Evolutionary conservation across 2,113 vertebrate species (phyloP), one percentile per base, ranked within the genome.

Genomic region (Albula glossodonta): DNA sequence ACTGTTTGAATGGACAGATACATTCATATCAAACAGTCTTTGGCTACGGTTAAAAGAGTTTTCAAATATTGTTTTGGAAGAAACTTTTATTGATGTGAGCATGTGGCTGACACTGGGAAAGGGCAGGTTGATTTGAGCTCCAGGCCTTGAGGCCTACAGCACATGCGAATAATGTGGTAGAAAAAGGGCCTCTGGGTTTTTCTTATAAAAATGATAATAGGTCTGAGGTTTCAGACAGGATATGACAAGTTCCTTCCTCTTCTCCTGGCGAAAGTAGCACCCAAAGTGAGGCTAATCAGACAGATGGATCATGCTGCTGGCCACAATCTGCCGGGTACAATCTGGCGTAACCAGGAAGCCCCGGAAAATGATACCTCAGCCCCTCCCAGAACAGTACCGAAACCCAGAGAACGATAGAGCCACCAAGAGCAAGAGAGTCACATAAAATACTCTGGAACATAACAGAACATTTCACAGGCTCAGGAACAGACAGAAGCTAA

Each of bases 201-300:
- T 88, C 91, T 88, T 77, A 83, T 87, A 85, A 90, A 90, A 87
- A 84, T 86, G 88, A 91, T 77, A 80, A 90, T 0, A 87, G 60
- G 90, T 87, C 89, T 89, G 52, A 91, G 89, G 90, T 88, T 87
- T 88, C 82, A 88, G 84, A 86, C 85, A 84, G 90, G 87, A 89
- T 90, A 90, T 48, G 89, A 82, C 53, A 15, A 86, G 89, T 87
- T 91, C 93, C 4, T 86, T 82, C 53, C 85, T 81, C 60, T 51
- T 86, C 41, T 84, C 81, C 84, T 41, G 10, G 70, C 91, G 60
- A 2, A 0, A 87, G 48, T 15, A 66, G 74, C 31, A 53, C 19
- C 86, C 50, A 53, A 19, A 31, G 17, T 51, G 25, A 70, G 85
- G 22, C 80, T 77, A 82, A 86, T 86, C 80, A 82, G 60, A 56